Conservation (phyloP, 2,113 vertebrate genomes). For the Ia io region DNA sequence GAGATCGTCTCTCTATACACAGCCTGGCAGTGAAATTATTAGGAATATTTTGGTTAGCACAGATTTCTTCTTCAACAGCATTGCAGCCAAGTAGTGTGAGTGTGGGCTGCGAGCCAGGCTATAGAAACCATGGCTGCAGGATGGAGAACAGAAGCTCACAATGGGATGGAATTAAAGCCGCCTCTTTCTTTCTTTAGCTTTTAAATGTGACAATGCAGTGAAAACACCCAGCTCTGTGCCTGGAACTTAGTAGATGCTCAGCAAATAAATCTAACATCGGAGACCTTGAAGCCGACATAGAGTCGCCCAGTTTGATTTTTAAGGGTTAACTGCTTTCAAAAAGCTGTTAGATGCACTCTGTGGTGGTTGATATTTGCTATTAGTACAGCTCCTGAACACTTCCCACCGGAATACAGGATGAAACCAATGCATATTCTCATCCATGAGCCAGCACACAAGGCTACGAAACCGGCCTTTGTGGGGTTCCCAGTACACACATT, state of each 20-base stretch:
- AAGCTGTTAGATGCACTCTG: not conserved
- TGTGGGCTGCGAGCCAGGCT: conserved; percentile 32
- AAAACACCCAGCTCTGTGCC: not conserved
- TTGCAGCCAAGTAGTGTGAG: conserved; percentile 28
- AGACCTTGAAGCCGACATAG: not conserved
- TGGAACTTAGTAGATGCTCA: conserved; percentile 10
- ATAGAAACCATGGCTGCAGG: conserved; percentile 18
- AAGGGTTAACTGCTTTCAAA: not conserved
- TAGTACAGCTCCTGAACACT: not conserved
- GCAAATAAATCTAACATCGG: conserved; percentile 28
- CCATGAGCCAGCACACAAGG: not conserved
- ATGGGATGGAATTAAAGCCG: conserved; percentile 36
- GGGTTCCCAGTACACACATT: too few relatives aligned
- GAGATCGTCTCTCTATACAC: conserved; percentile 1
- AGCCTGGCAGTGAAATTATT: conserved; percentile 33
- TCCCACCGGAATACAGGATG: not conserved
- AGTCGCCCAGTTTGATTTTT: not conserved
- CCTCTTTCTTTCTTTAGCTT: conserved; percentile 49
- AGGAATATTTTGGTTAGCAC: conserved; percentile 47
- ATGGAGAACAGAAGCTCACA: conserved; percentile 42
- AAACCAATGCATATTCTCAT: not conserved
- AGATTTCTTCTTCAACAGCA: conserved; percentile 43
- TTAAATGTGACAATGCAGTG: conserved; percentile 52
- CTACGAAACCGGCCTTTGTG: not conserved
- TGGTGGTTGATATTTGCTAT: not conserved